phyloP scores from a whole-genome alignment of 2,888 invertebrate genomes.

The Laothoe populi region DNA sequence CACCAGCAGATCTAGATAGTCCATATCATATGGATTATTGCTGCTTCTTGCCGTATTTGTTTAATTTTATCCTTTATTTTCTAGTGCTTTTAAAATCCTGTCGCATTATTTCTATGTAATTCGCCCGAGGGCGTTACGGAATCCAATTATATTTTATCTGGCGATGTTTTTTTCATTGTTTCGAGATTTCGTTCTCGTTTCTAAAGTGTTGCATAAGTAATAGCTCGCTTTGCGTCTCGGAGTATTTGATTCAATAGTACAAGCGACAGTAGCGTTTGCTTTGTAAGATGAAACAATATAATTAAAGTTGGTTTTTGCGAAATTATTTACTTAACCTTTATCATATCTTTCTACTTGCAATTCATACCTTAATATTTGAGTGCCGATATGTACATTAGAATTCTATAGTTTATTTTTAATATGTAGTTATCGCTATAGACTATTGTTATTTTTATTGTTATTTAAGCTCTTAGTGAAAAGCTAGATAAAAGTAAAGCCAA shows the following conservation, averaged over 20 bases:
- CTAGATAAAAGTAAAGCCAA: no score
- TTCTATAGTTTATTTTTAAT: no score
- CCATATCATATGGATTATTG: no score
- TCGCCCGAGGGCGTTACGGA: constrained; percentile 9
- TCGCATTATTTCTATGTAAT: constrained; percentile 12
- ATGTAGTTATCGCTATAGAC: no score
- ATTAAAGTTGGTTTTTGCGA: background rate
- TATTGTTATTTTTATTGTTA: no score
- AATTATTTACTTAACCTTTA: background rate
- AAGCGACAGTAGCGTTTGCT: background rate
- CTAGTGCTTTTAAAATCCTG: background rate
- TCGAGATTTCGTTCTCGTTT: background rate
- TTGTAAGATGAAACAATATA: background rate
- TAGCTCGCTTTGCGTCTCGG: constrained; percentile 1
- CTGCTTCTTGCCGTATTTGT: background rate
- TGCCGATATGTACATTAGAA: no score
- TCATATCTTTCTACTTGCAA: no score
- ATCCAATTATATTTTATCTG: constrained; percentile 20
- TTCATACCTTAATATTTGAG: no score
- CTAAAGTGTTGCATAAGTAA: constrained; percentile 3
- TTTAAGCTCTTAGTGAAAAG: no score
- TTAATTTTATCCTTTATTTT: background rate
- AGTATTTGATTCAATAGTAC: constrained; percentile 8
- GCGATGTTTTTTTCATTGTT: constrained; percentile 19
- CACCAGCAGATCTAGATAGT: no score